Conservation (phyloP, 2,888 invertebrate species). For the Cylindroiulus punctatus region DNA sequence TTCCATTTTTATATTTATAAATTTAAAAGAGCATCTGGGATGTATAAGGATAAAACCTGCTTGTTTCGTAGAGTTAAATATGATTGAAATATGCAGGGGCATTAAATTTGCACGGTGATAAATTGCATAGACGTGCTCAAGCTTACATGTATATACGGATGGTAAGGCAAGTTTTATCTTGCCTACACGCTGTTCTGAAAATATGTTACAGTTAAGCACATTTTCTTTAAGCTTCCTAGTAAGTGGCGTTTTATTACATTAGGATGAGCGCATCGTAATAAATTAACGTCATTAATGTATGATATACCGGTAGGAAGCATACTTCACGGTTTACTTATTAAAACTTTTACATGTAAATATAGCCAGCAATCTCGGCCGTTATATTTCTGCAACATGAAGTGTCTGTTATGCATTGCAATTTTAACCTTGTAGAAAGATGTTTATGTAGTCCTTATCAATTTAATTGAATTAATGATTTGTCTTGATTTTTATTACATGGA, state of each 20-base stretch:
- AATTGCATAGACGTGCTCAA: neutral
- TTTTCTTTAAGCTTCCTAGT: neutral
- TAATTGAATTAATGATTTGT: too few species aligned
- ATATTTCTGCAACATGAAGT: neutral
- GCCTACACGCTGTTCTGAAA: neutral
- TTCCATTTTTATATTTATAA: neutral
- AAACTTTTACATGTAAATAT: neutral
- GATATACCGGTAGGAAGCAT: neutral
- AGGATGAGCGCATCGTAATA: neutral
- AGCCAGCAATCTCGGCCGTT: neutral
- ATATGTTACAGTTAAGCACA: neutral
- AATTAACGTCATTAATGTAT: conserved; percentile 26
- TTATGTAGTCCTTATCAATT: too few species aligned
- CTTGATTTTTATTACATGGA: too few species aligned
- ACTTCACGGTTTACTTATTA: conserved; percentile 3
- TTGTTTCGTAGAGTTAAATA: neutral
- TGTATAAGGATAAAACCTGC: neutral
- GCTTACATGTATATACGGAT: neutral
- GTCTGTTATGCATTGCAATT: neutral
- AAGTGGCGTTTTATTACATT: conserved; percentile 15
- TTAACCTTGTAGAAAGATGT: neutral
- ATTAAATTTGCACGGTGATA: neutral
- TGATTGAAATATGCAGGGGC: neutral
- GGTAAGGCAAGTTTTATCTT: neutral
- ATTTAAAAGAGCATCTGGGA: neutral